Base-by-base conservation (phyloP, 37 sponge, comb jelly and placozoan genomes). In the Aphrocallistes beatrix region DNA sequence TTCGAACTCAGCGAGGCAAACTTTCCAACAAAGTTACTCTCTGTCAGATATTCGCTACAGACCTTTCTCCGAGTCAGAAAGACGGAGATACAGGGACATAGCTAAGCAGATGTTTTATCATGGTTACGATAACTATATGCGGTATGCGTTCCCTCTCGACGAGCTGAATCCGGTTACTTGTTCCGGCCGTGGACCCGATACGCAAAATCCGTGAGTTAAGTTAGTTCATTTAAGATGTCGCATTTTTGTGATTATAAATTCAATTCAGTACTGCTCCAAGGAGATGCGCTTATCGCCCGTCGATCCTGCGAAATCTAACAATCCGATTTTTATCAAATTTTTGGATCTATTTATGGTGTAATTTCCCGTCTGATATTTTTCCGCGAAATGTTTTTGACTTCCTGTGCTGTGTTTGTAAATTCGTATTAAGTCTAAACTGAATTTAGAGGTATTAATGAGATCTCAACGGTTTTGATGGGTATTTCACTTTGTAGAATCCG, bases 61-160 rank as follows among this genome's bases (percentile, higher is more conserved):
- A 30, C 50, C 50, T 3, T 84, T 84, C 23, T 49, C 85, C 17
- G 85, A 84, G 32, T 47, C 50, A 47, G 50, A 49, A 25, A 8
- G 85, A 47, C 86, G 83, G 39, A 30, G 83, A 9, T 36, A 81
- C 81, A 36, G 16, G 21, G 38, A 83, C 19, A 19, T 81, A 37
- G 85, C 84, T 37, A 85, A 88, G 51, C 82, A 81, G 81, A 98
- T 98, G 99, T 98, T 98, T 81, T 92, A 98, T 85, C 89, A 87
- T 85, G 99, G 96, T 0, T 98, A 95, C 60, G 91, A 98, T 69
- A 98, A 95, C 87, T 98, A 98, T 51, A 92, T 98, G 85, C 69
- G 82, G 16, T 88, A 94, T 87, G 99, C 99, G 13, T 98, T 94
- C 85, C 99, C 99, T n/a, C 39, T 86, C 9, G 99, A 98, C 45